These are phyloP conservation scores for Cyclura pinguis DNA, from an alignment of 2,797 vertebrate genomes.

Conservation along the genomic window DNA sequence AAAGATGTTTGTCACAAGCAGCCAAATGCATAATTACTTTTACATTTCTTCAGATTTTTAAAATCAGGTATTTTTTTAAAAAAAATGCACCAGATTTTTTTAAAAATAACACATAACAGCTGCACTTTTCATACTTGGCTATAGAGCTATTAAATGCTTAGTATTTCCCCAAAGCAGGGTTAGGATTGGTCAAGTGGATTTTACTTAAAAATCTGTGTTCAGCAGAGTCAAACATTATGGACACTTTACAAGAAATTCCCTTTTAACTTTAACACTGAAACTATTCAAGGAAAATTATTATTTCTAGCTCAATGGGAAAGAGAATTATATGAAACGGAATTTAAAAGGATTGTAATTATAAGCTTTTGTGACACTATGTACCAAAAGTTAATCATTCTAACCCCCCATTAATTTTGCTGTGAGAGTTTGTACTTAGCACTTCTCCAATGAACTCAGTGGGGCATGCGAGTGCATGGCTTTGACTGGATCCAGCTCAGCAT, in stretches of 20 bases:
- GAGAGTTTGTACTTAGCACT: neutral
- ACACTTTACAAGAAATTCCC: slow-evolving; percentile 34
- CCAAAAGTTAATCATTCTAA: neutral
- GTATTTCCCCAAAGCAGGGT: slow-evolving; percentile 7
- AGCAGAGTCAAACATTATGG: slow-evolving; percentile 38
- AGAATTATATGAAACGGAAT: slow-evolving; percentile 23
- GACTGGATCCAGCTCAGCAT: neutral
- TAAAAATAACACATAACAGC: slow-evolving; percentile 53
- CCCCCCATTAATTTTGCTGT: neutral
- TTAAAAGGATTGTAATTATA: slow-evolving; percentile 13
- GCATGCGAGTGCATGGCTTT: neutral
- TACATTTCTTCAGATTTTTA: slow-evolving; percentile 19
- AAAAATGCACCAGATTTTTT: slow-evolving; percentile 55
- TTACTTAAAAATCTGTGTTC: slow-evolving; percentile 59
- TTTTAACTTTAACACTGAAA: slow-evolving; percentile 6
- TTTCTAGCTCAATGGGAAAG: slow-evolving; percentile 32
- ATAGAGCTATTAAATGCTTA: slow-evolving; percentile 2
- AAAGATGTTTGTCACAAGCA: neutral
- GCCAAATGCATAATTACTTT: slow-evolving; percentile 43
- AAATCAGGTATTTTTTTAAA: slow-evolving; percentile 45
- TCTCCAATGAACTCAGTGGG: neutral
- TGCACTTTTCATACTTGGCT: slow-evolving; percentile 47
- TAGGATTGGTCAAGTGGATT: slow-evolving; percentile 45
- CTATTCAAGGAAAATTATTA: neutral
- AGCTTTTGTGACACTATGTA: slow-evolving; percentile 18